A percentile compares a stretch with the other conserved stretches of the same genome.
These are phyloP conservation scores for Athene noctua DNA, from an alignment of 2,113 vertebrate species.

Conservation along the genomic window DNA sequence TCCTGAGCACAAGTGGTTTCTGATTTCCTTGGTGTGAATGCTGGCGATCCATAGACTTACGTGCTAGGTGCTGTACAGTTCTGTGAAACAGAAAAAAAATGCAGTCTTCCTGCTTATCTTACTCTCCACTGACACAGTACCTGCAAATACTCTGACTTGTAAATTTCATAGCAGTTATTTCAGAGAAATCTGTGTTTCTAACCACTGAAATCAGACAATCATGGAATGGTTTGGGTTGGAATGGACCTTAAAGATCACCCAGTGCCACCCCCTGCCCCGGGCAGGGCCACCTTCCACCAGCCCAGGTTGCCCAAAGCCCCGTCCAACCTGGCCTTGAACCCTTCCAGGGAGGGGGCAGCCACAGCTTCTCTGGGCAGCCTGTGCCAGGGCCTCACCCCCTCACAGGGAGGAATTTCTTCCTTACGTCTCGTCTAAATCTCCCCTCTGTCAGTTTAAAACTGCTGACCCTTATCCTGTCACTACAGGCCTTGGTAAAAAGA, in stretches of 20 bases:
- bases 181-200: neutral
- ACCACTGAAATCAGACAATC: neutral
- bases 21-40: neutral
- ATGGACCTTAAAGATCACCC: neutral
- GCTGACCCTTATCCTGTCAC: neutral
- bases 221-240: neutral
- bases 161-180: neutral
- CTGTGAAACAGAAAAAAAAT: neutral
- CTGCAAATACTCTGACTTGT: neutral
- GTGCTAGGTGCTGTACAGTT: neutral
- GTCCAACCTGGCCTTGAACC: fast-evolving
- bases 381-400: neutral
- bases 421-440: neutral
- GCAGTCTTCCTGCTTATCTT: neutral
- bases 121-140: neutral
- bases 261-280: no score
- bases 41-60: neutral
- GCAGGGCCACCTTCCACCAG: neutral
- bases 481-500: neutral
- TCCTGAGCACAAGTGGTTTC: neutral
- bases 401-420: neutral
- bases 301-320: neutral
- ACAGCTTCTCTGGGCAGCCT: neutral
- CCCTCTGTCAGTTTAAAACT: neutral
- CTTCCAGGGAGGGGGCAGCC: neutral